Conservation (phyloP, 2,888 invertebrate genomes). For the Archips crataeganus region DNA sequence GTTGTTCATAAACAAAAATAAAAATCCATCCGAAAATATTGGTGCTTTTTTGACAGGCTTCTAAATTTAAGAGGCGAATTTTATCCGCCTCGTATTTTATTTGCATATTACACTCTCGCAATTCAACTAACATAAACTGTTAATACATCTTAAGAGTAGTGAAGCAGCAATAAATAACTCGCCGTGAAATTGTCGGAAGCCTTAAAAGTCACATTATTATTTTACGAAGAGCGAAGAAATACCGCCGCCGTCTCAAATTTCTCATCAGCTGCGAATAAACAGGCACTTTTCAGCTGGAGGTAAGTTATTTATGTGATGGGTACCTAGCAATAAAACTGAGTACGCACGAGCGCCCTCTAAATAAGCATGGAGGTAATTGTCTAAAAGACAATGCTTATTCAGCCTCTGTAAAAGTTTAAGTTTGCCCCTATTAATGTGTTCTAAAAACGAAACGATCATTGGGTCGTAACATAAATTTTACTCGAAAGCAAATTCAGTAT, state of each 20-base stretch:
- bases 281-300: slow-evolving; percentile 14
- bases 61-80: background rate
- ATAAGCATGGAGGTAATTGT: slow-evolving; percentile 10
- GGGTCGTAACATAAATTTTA: background rate
- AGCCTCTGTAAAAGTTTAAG: background rate
- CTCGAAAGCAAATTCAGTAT: background rate
- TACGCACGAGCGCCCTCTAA: slow-evolving; percentile 7
- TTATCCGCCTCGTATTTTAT: background rate
- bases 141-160: slow-evolving; percentile 13
- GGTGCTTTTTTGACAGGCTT: background rate
- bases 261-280: slow-evolving; percentile 23
- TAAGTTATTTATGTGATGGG: slow-evolving; percentile 22
- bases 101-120: background rate
- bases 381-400: background rate
- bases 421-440: background rate
- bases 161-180: slow-evolving; percentile 7
- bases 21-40: no score
- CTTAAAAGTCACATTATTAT: slow-evolving; percentile 26
- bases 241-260: slow-evolving; percentile 23
- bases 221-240: slow-evolving; percentile 18
- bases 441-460: background rate
- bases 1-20: no score
- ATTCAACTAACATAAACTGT: slow-evolving; percentile 4
- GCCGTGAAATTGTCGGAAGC: slow-evolving; percentile 11
- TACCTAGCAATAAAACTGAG: slow-evolving; percentile 14